Evolutionary conservation across 2,797 vertebrate genomes (phyloP).

Genomic region (Hapalemur alaotrensis): DNA sequence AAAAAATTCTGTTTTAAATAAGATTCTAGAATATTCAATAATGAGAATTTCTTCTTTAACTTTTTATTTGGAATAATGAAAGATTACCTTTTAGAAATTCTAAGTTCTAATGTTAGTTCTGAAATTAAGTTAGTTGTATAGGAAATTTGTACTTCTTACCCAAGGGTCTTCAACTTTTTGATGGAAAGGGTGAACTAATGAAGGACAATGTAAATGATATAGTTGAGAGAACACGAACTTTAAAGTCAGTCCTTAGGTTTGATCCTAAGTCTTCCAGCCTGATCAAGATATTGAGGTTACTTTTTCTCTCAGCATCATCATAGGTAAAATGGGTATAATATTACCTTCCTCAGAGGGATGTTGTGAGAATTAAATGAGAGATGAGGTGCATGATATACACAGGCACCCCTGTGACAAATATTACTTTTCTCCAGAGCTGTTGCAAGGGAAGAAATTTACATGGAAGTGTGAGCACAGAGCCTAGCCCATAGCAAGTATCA

Average conservation of each 20-base stretch:
- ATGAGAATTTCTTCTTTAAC: neutral
- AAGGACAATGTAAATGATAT: neutral
- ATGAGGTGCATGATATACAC: neutral
- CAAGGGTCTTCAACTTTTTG: neutral
- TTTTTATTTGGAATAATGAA: neutral
- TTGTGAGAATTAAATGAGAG: neutral
- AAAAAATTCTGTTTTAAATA: neutral
- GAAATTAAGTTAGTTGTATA: slow-evolving; percentile 23
- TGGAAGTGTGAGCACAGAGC: neutral
- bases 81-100: slow-evolving; percentile 1
- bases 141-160: neutral
- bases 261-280: neutral
- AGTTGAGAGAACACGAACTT: neutral
- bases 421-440: neutral
- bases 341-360: neutral
- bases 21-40: neutral
- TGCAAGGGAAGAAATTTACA: slow-evolving; percentile 15
- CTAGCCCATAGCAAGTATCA: neutral
- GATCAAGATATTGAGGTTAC: neutral
- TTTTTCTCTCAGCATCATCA: slow-evolving; percentile 4
- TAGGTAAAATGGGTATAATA: neutral
- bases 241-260: neutral
- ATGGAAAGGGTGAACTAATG: slow-evolving; percentile 25
- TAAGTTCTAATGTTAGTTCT: neutral
- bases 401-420: neutral